Conservation (phyloP, 2,888 invertebrate genomes). For the Ornithoptera priamus region DNA sequence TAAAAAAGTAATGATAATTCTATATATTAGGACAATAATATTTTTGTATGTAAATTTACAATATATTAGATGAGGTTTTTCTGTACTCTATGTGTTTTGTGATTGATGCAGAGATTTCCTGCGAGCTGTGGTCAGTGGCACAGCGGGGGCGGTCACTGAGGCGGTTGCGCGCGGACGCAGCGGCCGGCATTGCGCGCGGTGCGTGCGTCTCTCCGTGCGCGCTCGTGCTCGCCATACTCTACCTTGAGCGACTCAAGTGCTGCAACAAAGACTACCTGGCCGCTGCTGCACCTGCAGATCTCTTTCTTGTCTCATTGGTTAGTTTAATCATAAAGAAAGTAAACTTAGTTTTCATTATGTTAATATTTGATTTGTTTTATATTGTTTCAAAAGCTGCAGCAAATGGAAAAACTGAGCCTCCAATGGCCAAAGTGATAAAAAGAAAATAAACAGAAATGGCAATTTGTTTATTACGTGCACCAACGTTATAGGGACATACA, state of each 20-base stretch:
- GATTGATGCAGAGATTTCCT: slow-evolving; percentile 84
- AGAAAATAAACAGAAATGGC: too few species aligned
- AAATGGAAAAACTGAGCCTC: too few species aligned
- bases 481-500: too few species aligned
- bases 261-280: slow-evolving; percentile 91
- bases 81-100: slow-evolving; percentile 13
- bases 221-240: slow-evolving; percentile 94
- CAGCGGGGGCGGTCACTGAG: slow-evolving; percentile 88
- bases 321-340: slow-evolving; percentile 30
- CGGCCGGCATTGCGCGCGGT: slow-evolving; percentile 86
- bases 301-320: slow-evolving; percentile 97
- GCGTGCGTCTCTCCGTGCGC: slow-evolving; percentile 96
- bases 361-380: too few species aligned
- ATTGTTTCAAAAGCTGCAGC: too few species aligned
- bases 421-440: too few species aligned
- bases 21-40: too few species aligned
- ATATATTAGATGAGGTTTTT: too few species aligned
- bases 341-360: too few species aligned
- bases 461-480: too few species aligned
- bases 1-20: too few species aligned
- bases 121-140: slow-evolving; percentile 89
- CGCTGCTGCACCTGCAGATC: slow-evolving; percentile 91
- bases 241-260: slow-evolving; percentile 92
- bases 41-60: too few species aligned
- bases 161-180: slow-evolving; percentile 87